Conservation (phyloP, 2,113 vertebrate genomes). For the Vulpes lagopus region DNA sequence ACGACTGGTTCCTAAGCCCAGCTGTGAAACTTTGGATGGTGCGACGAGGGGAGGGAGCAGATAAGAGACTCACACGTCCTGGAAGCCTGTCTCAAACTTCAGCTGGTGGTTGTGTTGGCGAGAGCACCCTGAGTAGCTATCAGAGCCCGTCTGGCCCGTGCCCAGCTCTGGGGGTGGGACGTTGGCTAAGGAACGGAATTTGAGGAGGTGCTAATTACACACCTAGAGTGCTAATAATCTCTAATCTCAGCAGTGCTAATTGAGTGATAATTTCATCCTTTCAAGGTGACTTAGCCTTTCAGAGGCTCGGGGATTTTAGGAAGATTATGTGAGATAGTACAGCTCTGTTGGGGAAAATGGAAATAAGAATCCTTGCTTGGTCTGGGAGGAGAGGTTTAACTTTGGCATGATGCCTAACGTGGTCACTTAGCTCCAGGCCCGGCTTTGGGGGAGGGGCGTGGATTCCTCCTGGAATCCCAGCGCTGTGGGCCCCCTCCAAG, state of each 20-base stretch:
- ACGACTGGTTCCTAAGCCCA: not conserved
- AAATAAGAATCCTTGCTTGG: slow-evolving; percentile 60
- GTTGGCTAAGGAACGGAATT: fast-evolving
- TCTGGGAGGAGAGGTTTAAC: slow-evolving; percentile 72
- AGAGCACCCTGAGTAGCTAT: fast-evolving
- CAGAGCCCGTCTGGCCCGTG: fast-evolving
- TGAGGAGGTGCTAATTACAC: not conserved
- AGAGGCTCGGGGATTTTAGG: not conserved
- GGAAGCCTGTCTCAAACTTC: not conserved
- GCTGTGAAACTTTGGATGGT: not conserved
- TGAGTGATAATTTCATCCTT: not conserved
- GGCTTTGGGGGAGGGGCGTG: too few relatives aligned
- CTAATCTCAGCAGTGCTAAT: not conserved
- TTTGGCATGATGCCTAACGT: not conserved
- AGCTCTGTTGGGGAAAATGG: not conserved
- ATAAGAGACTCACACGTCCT: fast-evolving
- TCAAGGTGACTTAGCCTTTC: not conserved
- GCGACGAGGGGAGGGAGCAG: not conserved
- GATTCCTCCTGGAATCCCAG: not conserved
- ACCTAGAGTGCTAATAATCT: not conserved
- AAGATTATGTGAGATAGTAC: not conserved
- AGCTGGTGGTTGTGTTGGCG: fast-evolving
- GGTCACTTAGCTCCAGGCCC: not conserved
- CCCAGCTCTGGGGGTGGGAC: not conserved
- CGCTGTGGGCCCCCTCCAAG: fast-evolving